Base-by-base conservation (phyloP, 2,888 invertebrate genomes). In the Brassicogethes aeneus region DNA sequence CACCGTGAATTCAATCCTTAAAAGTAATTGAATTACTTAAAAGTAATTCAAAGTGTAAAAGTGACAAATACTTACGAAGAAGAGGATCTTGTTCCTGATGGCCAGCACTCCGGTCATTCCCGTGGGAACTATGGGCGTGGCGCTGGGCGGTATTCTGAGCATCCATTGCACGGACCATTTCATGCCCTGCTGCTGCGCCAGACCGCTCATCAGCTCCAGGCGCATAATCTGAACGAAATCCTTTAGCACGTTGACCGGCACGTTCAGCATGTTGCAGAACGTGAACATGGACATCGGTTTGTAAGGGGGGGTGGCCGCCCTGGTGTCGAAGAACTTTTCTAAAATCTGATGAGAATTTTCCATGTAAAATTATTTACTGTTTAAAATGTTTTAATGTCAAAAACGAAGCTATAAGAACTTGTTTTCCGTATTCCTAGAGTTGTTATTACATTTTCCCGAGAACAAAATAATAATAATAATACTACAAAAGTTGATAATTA, bases 141-240 rank as follows among this genome's bases (percentile, higher is more conserved):
- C 85, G 30, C 89, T 85, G 48, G 93, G 93, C 43, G 95, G 93
- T 54, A 93, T 87, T 41, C 94, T 80, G 62, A 95, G 76, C 68
- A 93, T 90, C 82, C 91, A 87, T 66, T 91, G 90, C 42, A 93
- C 83, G 34, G 82, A 77, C 95, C 95, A 96, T 57, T 87, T 88
- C 51, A 83, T 71, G 39, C 77, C 80, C 45, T 73, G 73, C 42
- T 77, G 76, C 44, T 77, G 78, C 2, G 73, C 71, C 8, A 79
- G 58, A 8, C 73, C 73, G 0, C 80, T 79, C 51, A 79, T 73
- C 57, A 80, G 56, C 52, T 80, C 79, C 34, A 80, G 53, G 15
- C 76, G 72, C 83, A 90, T 87, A 41, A 93, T 82, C 66, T 93
- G 87, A 53, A 94, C 83, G 61, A 92, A 89, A 67, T 95, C 92